Percentiles rank a stretch among this genome's conserved stretches.
Conservation (phyloP, 23 tunicate genomes). For the Trididemnum clinides region DNA sequence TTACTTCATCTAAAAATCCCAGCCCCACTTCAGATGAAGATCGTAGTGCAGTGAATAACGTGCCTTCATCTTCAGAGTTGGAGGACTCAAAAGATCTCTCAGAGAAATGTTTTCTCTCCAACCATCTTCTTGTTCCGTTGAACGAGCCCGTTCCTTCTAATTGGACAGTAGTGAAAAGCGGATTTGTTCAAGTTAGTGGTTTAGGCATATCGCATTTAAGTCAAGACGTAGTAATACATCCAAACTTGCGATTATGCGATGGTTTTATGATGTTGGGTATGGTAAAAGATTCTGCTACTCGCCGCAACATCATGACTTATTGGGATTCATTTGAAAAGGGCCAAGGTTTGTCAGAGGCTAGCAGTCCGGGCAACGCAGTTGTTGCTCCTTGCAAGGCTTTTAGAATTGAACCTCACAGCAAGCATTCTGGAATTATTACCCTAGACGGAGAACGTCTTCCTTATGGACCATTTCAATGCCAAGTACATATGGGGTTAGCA, state of each 20-base stretch:
- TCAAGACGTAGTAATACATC: constrained; percentile 19
- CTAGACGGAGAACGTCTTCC: constrained; percentile 78
- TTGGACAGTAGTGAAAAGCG: constrained; percentile 27
- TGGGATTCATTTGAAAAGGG: constrained; percentile 77
- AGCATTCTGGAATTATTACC: constrained; percentile 55
- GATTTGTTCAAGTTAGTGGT: constrained; percentile 42
- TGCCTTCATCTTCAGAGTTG: too few species aligned
- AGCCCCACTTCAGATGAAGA: neutral
- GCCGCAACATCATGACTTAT: constrained; percentile 33
- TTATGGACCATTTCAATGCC: constrained; percentile 75
- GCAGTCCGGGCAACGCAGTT: neutral
- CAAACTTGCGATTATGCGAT: constrained; percentile 5
- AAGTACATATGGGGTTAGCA: constrained; percentile 55
- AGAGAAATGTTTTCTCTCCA: neutral
- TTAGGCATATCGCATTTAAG: constrained; percentile 49
- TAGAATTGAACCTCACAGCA: constrained; percentile 55
- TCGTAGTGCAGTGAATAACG: neutral
- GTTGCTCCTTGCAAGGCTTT: constrained; percentile 53
- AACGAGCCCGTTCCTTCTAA: constrained; percentile 17
- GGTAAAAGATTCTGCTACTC: constrained; percentile 3
- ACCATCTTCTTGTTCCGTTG: constrained; percentile 28
- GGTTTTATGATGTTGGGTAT: constrained; percentile 51
- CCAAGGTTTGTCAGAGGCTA: constrained; percentile 17
- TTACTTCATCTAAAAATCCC: neutral
- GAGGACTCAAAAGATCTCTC: neutral